Base-by-base conservation (phyloP, 2,113 vertebrate species). In the Rynchops niger region DNA sequence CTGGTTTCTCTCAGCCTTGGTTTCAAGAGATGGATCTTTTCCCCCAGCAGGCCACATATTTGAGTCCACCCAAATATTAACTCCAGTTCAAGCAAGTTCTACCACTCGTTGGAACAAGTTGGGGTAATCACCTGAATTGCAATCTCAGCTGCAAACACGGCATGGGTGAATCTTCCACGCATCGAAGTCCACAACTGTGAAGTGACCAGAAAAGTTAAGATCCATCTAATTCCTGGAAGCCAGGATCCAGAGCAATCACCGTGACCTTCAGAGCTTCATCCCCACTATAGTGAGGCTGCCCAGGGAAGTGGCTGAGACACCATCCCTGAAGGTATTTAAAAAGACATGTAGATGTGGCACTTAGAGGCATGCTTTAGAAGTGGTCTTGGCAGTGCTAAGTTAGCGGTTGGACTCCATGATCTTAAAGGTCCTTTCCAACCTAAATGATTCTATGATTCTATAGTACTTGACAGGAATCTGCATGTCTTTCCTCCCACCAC, bases 41-140 rank as follows among this genome's bases (percentile, higher is more conserved):
- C 12, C 20, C 56, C 49, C 19, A 32, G n/a, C 13, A 63, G 42
- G 27, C 20, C 66, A 32, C 0, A 0, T 49, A 47, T 6, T 19
- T 50, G 27, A 80, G 20, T 9, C 38, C 16, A 58, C n/a, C 21
- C 43, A 78, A 69, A 42, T 2, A 65, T 10, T 63, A 87, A 2
- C 38, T 88, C 52, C 56, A 58, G 15, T 81, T 59, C 27, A 55
- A 63, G 58, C 11, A 38, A 27, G 15, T 47, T 50, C 17, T 65
- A 36, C 25, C 43, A 5, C 14, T 32, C 0, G 0, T 5, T 58
- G 38, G 66, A 25, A 76, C 62, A n/a, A 4, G 1, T 0, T 43
- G 14, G 38, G 42, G 67, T 59, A 45, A 62, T 5, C 8, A 1
- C 12, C 40, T 63, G n/a, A 72, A 72, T 8, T 1, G 3, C 19